Conservation (phyloP, 2,113 vertebrate genomes). For the Varanus salvator region DNA sequence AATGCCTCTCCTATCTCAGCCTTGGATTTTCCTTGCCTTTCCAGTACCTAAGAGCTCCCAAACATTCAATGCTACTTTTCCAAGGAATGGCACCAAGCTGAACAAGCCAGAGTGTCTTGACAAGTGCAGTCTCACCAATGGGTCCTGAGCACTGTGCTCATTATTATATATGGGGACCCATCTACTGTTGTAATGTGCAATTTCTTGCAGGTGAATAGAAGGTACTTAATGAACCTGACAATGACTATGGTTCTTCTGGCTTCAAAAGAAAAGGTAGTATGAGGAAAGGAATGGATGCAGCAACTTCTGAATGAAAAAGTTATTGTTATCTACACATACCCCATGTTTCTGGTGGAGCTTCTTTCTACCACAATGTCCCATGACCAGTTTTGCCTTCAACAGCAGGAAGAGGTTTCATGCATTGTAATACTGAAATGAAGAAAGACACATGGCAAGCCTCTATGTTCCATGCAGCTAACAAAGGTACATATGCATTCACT, state of each 20-base stretch:
- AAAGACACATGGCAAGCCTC: not conserved
- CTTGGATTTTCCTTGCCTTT: not conserved
- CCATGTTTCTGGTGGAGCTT: not conserved
- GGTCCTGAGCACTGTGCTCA: not conserved
- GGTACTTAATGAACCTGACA: not conserved
- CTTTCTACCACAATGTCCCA: not conserved
- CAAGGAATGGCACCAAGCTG: not conserved
- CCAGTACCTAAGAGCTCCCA: not conserved
- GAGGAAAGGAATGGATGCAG: not conserved
- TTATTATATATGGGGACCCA: not conserved
- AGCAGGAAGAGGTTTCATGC: not conserved
- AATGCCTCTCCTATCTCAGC: not conserved
- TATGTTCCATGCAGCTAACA: not conserved
- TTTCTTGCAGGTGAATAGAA: not conserved
- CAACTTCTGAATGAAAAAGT: not conserved
- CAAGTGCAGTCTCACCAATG: not conserved
- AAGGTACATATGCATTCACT: not conserved
- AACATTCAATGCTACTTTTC: not conserved
- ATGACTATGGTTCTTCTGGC: not conserved
- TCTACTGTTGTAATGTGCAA: not conserved
- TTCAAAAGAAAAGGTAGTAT: not conserved
- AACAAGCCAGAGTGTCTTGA: not conserved
- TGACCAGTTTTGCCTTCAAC: not conserved
- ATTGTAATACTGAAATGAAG: not conserved
- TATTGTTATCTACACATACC: not conserved